These are phyloP conservation scores for Manduca sexta DNA, from an alignment of 1,140 invertebrate genomes.

Conservation along the genomic window DNA sequence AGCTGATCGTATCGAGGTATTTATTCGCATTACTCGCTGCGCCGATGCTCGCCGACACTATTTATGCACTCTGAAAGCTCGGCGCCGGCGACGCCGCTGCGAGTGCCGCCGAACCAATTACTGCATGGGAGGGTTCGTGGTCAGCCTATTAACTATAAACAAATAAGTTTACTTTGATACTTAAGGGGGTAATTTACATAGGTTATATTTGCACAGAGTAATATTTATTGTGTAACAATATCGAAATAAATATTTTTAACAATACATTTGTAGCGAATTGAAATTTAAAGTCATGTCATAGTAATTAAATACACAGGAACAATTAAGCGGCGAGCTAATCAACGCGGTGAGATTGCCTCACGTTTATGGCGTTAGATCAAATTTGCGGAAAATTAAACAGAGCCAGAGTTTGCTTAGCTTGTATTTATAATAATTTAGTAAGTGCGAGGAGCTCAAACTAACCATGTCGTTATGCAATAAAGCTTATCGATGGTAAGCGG, in stretches of 20 bases:
- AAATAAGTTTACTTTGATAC: slow-evolving; percentile 1
- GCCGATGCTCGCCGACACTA: slow-evolving; percentile 43
- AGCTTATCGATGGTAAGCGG: slow-evolving; percentile 50
- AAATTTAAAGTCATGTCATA: background rate
- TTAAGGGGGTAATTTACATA: too few relatives aligned
- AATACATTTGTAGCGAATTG: too few relatives aligned
- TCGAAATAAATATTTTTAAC: too few relatives aligned
- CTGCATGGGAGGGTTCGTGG: background rate
- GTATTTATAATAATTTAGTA: slow-evolving; percentile 67
- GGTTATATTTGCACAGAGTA: too few relatives aligned
- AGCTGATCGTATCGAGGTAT: slow-evolving; percentile 64
- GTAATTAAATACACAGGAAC: background rate
- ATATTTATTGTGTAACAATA: too few relatives aligned
- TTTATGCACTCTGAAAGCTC: slow-evolving; percentile 44
- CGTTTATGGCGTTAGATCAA: slow-evolving; percentile 42
- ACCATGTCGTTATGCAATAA: slow-evolving; percentile 56
- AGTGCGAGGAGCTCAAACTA: slow-evolving; percentile 59
- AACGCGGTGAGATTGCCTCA: slow-evolving; percentile 18
- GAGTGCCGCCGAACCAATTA: too few relatives aligned
- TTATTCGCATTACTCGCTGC: slow-evolving; percentile 56
- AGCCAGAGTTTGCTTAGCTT: slow-evolving; percentile 32
- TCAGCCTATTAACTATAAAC: background rate
- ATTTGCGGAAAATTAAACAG: slow-evolving; percentile 68
- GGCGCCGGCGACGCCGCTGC: slow-evolving; percentile 15
- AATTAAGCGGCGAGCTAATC: slow-evolving; percentile 11